These are phyloP conservation scores for Cotesia glomerata DNA, from an alignment of 1,140 invertebrate species.

Conservation along the genomic window DNA sequence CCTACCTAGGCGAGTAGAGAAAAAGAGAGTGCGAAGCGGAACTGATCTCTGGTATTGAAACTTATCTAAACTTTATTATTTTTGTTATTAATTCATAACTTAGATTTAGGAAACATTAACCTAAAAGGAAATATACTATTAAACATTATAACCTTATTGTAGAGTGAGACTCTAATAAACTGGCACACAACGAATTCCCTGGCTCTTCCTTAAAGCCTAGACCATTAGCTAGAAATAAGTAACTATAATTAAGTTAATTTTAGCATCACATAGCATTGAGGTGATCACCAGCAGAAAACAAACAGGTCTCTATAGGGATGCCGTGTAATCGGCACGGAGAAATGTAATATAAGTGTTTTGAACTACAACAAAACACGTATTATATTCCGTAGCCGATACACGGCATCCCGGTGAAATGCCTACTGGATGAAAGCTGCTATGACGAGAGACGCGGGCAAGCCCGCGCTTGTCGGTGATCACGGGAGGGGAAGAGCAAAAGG, in stretches of 20 bases:
- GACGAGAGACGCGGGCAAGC: background rate
- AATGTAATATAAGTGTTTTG: slow-evolving; percentile 27
- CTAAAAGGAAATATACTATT: too few relatives aligned
- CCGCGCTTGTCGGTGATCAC: too few relatives aligned
- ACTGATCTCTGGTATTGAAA: too few relatives aligned
- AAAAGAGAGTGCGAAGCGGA: too few relatives aligned
- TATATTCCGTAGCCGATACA: background rate
- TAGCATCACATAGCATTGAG: slow-evolving; percentile 31
- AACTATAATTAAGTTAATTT: background rate
- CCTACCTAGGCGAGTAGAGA: background rate
- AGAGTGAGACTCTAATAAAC: too few relatives aligned
- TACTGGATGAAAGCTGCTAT: background rate
- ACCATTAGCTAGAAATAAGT: background rate
- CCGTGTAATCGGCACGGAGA: slow-evolving; percentile 26
- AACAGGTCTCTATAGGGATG: slow-evolving; percentile 33
- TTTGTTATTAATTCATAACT: too few relatives aligned
- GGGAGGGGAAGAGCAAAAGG: too few relatives aligned
- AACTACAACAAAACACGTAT: too few relatives aligned
- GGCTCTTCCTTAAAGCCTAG: background rate
- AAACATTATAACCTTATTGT: too few relatives aligned
- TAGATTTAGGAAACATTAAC: too few relatives aligned
- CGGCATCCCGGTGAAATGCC: background rate
- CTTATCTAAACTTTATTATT: too few relatives aligned
- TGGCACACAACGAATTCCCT: too few relatives aligned
- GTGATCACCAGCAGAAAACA: slow-evolving; percentile 27